A percentile compares a stretch with the other conserved stretches of the same genome.
phyloP scores from a whole-genome alignment of 2,113 vertebrate species.

The Mesembrinibis cayennensis region DNA sequence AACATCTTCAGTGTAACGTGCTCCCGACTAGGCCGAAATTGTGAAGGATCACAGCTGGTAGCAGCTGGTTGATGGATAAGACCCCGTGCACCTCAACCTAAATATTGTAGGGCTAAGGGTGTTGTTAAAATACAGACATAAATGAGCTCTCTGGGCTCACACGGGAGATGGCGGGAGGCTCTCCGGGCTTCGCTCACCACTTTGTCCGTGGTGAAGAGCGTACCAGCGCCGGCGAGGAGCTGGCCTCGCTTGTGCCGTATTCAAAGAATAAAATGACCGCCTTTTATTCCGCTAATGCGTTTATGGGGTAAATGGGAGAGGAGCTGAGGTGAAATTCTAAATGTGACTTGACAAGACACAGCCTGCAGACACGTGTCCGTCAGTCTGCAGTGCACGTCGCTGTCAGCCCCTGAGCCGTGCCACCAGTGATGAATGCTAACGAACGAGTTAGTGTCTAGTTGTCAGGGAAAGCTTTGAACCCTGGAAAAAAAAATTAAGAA shows the following conservation, averaged over 20 bases:
- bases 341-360: not conserved
- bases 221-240: not conserved
- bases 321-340: not conserved
- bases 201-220: accelerated
- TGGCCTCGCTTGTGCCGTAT: accelerated
- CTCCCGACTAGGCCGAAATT: too few relatives aligned
- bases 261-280: not conserved
- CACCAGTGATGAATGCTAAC: not conserved
- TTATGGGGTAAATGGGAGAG: not conserved
- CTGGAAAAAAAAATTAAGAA: not conserved
- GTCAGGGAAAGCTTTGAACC: not conserved
- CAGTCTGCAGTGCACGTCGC: accelerated
- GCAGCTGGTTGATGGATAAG: not conserved
- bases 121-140: accelerated
- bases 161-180: accelerated
- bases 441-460: not conserved
- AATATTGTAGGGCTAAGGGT: not conserved
- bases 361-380: not conserved
- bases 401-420: not conserved
- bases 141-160: not conserved
- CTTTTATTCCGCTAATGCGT: not conserved
- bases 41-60: not conserved
- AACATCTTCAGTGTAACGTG: not conserved
- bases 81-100: not conserved
- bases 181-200: not conserved